Base-by-base conservation (phyloP, 2,797 vertebrate genomes). In the Tokudaia tokunoshimensis region DNA sequence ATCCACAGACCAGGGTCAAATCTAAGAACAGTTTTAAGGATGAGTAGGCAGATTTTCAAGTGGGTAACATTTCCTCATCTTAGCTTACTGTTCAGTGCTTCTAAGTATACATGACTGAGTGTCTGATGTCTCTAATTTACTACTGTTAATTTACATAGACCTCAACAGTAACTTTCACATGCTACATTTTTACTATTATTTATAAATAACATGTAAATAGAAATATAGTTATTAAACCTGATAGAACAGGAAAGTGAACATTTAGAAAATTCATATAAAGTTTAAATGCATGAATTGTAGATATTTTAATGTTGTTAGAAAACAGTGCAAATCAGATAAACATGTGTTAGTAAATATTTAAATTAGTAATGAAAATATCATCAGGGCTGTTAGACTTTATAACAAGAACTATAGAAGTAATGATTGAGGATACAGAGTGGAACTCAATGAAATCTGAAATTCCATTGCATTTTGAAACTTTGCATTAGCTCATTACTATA, bases 281-380 rank as follows among this genome's bases (percentile, higher is more conserved):
- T 0, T 24, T 72, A 92, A 88, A 63, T 88, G 1, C 15, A 74
- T 50, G 52, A 11, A 76, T 59, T 84, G 0, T 84, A 31, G 37
- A n/a, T 91, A 76, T 41, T 57, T 75, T 41, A 83, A 72, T 84
- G 50, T 5, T 76, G 10, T 67, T 89, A 76, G 12, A 5, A 6
- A 85, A 82, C 22, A 84, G 15, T 74, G 3, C 37, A 92, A 87
- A 95, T 65, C 89, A 85, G 50, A 94, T 84, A 80, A 92, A 15
- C 11, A 9, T 3, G 26, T 17, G 1, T 65, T 37, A 74, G 20
- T 72, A 76, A 78, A 29, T 83, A 83, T 44, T 83, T 83, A 83
- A 61, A 87, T 63, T 76, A 87, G 52, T 95, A 92, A 90, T 84
- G 37, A 89, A 80, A 20, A 80, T 8, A 20, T 11, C 74, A 61